phyloP scores from a whole-genome alignment of 1,140 invertebrate genomes.

The Drosophila leontia region DNA sequence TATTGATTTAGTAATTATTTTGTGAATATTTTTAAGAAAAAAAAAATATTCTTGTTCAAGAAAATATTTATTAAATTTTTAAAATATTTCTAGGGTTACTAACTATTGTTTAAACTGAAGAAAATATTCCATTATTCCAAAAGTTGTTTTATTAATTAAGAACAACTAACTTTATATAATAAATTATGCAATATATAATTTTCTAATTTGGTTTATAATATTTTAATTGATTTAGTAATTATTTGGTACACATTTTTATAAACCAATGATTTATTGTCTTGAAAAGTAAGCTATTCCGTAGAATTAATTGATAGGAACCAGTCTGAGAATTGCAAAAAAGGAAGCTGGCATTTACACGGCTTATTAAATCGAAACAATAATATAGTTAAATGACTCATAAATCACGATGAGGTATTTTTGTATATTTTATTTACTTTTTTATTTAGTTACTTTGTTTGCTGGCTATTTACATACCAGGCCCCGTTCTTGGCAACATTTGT shows the following conservation, averaged over 20 bases:
- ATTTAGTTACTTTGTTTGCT: too few relatives aligned
- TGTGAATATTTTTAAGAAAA: too few relatives aligned
- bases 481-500: constrained; percentile 20
- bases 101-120: neutral
- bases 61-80: too few relatives aligned
- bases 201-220: neutral
- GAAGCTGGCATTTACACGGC: constrained; percentile 8
- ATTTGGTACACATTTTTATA: neutral
- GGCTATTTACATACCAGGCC: neutral
- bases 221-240: neutral
- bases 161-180: neutral
- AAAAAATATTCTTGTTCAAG: too few relatives aligned
- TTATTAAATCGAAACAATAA: constrained; percentile 3
- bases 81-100: too few relatives aligned
- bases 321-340: constrained; percentile 10
- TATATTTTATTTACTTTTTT: neutral
- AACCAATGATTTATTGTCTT: neutral
- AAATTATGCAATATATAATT: neutral
- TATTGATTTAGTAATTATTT: too few relatives aligned
- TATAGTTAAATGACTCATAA: constrained; percentile 1
- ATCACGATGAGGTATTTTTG: constrained; percentile 5
- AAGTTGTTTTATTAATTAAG: neutral
- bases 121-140: neutral
- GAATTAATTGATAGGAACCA: constrained; percentile 11
- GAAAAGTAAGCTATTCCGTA: too few relatives aligned